These are phyloP conservation scores for Strigamia maritima DNA, from an alignment of 2,888 invertebrate species.

Conservation along the genomic window DNA sequence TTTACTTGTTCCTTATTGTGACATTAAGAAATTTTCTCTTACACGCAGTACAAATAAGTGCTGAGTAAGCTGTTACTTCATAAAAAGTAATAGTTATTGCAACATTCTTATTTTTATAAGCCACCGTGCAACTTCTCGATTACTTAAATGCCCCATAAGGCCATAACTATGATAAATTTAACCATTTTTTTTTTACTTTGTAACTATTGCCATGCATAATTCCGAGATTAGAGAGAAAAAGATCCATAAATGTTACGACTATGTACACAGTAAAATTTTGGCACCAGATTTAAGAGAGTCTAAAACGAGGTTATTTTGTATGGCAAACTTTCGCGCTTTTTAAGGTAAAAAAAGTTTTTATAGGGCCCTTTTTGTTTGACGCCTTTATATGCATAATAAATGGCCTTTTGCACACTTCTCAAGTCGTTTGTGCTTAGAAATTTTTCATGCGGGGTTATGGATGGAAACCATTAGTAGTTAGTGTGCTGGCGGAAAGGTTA, in stretches of 20 bases:
- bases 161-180: not conserved
- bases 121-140: not conserved
- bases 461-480: slow-evolving; percentile 32
- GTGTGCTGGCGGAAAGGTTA: slow-evolving; percentile 8
- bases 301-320: slow-evolving; percentile 13
- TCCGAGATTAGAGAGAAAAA: not conserved
- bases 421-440: not conserved
- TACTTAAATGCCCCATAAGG: not conserved
- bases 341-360: slow-evolving; percentile 8
- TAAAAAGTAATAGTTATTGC: slow-evolving; percentile 10
- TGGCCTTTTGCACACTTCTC: slow-evolving; percentile 6
- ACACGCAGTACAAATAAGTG: not conserved
- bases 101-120: not conserved
- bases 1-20: too few species aligned
- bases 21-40: not conserved
- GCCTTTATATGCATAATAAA: slow-evolving; percentile 21
- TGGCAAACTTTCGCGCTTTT: slow-evolving; percentile 22
- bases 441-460: not conserved
- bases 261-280: not conserved
- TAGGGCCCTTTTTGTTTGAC: slow-evolving; percentile 29
- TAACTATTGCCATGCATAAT: not conserved
- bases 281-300: slow-evolving; percentile 1
- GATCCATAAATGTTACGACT: slow-evolving; percentile 22
- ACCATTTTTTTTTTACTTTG: not conserved
- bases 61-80: not conserved